Evolutionary conservation across 92 coral and sea anemone genomes (phyloP).

Genomic region (Phenganax subtilis): DNA sequence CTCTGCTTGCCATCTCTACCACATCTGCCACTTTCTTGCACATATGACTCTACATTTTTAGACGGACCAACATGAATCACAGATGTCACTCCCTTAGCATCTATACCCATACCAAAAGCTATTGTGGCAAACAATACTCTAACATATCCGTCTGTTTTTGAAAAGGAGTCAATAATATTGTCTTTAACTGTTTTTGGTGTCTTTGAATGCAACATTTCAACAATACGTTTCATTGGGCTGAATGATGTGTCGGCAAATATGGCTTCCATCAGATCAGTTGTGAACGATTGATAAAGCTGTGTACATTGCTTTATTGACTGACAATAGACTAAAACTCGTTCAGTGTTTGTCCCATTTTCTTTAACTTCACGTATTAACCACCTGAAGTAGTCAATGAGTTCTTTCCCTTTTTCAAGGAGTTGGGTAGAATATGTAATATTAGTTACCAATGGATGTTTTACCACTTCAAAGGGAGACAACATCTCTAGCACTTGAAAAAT

Average conservation of each 20-base stretch:
- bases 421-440: background rate
- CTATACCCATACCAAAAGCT: conserved; percentile 43
- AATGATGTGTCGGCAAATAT: background rate
- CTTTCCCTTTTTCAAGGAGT: background rate
- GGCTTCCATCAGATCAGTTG: background rate
- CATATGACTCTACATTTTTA: conserved; percentile 43
- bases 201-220: conserved; percentile 50
- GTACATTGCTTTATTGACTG: conserved; percentile 4
- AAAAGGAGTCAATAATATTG: conserved; percentile 30
- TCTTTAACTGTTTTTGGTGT: conserved; percentile 48
- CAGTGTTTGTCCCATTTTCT: background rate
- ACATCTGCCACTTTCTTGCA: conserved; percentile 47
- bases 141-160: conserved; percentile 27
- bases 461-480: background rate
- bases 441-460: background rate
- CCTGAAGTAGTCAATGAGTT: background rate
- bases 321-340: conserved; percentile 15
- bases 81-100: conserved; percentile 10
- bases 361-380: conserved; percentile 12
- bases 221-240: conserved; percentile 41
- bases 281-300: background rate
- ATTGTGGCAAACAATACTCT: conserved; percentile 36
- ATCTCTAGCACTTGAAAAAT: background rate
- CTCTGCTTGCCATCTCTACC: conserved; percentile 46
- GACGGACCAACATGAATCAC: conserved; percentile 46